Percentiles rank a stretch among this genome's conserved stretches.
These are phyloP conservation scores for Lagodon rhomboides DNA, from an alignment of 2,797 vertebrate species.

Conservation along the genomic window DNA sequence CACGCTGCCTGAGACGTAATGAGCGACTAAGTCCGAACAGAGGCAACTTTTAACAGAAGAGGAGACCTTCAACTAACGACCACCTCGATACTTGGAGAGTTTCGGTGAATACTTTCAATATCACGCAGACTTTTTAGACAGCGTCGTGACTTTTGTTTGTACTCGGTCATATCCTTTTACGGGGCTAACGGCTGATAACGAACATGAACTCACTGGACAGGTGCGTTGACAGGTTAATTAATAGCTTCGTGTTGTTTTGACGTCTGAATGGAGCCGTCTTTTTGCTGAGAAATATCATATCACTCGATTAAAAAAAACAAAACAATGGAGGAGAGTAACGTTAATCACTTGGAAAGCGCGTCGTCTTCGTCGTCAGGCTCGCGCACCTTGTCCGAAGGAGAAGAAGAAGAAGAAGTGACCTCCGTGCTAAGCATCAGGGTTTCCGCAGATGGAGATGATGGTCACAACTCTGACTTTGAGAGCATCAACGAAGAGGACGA, in stretches of 20 bases:
- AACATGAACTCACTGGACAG: constrained; percentile 56
- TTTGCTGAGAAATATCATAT: too few species aligned
- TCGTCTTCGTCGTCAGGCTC: constrained; percentile 71
- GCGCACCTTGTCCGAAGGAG: constrained; percentile 72
- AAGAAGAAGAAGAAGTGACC: constrained; percentile 70
- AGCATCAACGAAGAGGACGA: constrained; percentile 24
- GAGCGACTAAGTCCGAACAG: not conserved
- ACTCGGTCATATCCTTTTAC: not conserved
- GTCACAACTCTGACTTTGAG: constrained; percentile 35
- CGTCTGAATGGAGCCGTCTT: not conserved
- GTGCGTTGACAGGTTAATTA: constrained; percentile 61
- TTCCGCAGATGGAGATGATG: constrained; percentile 19
- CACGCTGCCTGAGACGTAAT: not conserved
- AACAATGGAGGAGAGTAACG: constrained; percentile 60
- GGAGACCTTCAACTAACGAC: not conserved
- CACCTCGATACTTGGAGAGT: not conserved
- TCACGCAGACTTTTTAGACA: not conserved
- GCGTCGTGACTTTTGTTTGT: constrained; percentile 37
- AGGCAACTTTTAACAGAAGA: constrained; percentile 16
- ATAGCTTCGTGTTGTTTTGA: not conserved
- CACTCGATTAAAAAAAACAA: not conserved
- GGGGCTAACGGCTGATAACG: not conserved
- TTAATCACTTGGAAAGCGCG: constrained; percentile 34
- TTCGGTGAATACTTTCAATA: not conserved
- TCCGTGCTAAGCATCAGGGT: constrained; percentile 22